Conservation (phyloP, 2,888 invertebrate genomes). For the Spodoptera littoralis region DNA sequence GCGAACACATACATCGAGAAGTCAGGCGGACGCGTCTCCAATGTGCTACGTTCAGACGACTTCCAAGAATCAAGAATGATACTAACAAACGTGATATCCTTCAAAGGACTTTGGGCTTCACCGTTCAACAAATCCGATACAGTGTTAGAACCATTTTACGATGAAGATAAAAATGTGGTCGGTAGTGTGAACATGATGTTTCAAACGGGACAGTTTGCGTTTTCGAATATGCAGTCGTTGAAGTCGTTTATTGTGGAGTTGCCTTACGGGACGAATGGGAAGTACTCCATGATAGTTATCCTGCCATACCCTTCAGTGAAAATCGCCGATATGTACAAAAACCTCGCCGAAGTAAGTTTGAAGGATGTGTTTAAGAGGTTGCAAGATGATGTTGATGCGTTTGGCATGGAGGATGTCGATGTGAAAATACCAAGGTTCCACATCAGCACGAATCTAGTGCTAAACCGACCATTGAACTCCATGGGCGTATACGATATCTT, state of each 20-base stretch:
- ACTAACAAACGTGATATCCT: constrained; percentile 91
- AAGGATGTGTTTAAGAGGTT: constrained; percentile 86
- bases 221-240: constrained; percentile 86
- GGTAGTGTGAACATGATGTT: constrained; percentile 93
- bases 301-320: constrained; percentile 89
- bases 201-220: constrained; percentile 89
- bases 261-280: constrained; percentile 90
- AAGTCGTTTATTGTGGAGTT: constrained; percentile 90
- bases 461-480: constrained; percentile 88
- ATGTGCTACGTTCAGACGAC: constrained; percentile 85
- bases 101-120: constrained; percentile 91
- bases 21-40: constrained; percentile 78
- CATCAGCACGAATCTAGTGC: constrained; percentile 89
- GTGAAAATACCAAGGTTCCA: constrained; percentile 90
- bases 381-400: constrained; percentile 80
- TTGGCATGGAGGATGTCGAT: constrained; percentile 89
- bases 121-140: constrained; percentile 90
- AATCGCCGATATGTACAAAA: constrained; percentile 84
- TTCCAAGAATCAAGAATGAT: constrained; percentile 89
- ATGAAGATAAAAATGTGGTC: constrained; percentile 85
- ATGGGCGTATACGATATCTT: constrained; percentile 92
- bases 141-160: constrained; percentile 86
- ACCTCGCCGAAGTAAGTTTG: constrained; percentile 83
- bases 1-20: constrained; percentile 79
- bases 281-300: constrained; percentile 90